A percentile compares a stretch with the other conserved stretches of the same genome.
Evolutionary conservation across 1,140 invertebrate species (phyloP).

Genomic region (Stenopsyche tienmushanensis): DNA sequence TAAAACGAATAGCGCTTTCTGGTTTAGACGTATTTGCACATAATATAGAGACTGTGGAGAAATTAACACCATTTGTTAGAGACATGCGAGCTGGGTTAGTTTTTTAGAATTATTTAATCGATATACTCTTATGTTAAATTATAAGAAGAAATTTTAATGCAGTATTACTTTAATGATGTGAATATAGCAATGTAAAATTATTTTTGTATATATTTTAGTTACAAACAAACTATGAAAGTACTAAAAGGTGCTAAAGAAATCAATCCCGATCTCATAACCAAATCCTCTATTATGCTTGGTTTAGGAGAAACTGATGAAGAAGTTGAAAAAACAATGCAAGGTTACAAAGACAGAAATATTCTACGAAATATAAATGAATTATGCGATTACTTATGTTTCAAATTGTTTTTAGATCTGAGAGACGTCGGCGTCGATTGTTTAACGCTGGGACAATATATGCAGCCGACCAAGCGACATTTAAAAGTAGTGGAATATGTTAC

Average conservation of each 20-base stretch:
- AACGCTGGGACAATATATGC: conserved; percentile 99
- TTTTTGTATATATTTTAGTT: conserved; percentile 44
- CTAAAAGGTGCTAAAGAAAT: conserved; percentile 78
- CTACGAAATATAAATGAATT: not conserved
- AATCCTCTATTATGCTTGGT: conserved; percentile 98
- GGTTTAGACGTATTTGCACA: conserved; percentile 95
- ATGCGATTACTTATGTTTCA: too few species aligned
- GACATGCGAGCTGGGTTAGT: conserved; percentile 79
- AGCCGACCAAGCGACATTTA: conserved; percentile 94
- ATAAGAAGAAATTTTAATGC: not conserved
- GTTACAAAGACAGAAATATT: conserved; percentile 44
- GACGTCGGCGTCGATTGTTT: conserved; percentile 87
- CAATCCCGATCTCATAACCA: conserved; percentile 86
- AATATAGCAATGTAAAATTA: conserved; percentile 1
- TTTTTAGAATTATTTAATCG: not conserved
- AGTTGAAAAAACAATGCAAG: conserved; percentile 82
- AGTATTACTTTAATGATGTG: too few species aligned
- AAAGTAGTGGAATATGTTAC: conserved; percentile 97
- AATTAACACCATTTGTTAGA: conserved; percentile 85
- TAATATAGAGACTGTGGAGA: conserved; percentile 94
- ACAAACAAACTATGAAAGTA: conserved; percentile 79
- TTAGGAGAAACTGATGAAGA: conserved; percentile 93
- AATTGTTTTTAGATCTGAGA: conserved; percentile 73
- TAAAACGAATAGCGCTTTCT: conserved; percentile 76
- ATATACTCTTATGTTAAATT: not conserved